phyloP scores from a whole-genome alignment of 1,140 invertebrate species.

The Onthophagus taurus region DNA sequence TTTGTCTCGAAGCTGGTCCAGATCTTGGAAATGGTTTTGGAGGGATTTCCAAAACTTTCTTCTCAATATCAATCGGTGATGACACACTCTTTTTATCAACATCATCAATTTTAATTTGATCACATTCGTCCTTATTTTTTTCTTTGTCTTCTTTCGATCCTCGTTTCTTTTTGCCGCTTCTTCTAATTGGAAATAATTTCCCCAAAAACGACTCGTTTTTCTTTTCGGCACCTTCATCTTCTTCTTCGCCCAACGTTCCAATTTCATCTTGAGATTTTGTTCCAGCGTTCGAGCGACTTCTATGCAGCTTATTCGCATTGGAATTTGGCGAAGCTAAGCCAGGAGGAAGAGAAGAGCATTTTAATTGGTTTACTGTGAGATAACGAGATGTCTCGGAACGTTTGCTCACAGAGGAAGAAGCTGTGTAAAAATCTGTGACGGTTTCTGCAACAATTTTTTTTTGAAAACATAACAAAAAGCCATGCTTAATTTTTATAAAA shows the following conservation, averaged over 20 bases:
- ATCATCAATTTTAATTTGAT: too few species aligned
- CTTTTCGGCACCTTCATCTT: slow-evolving; percentile 41
- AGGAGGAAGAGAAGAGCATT: slow-evolving; percentile 57
- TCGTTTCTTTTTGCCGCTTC: slow-evolving; percentile 54
- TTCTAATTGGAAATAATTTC: slow-evolving; percentile 51
- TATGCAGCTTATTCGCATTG: slow-evolving; percentile 41
- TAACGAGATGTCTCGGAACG: slow-evolving; percentile 3
- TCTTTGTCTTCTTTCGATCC: slow-evolving; percentile 27
- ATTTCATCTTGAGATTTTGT: slow-evolving; percentile 34
- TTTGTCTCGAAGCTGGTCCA: slow-evolving; percentile 41
- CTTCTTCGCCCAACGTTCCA: slow-evolving; percentile 23
- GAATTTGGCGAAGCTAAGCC: slow-evolving; percentile 44
- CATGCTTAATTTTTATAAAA: slow-evolving; percentile 21
- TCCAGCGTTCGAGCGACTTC: slow-evolving; percentile 37
- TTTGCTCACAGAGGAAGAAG: slow-evolving; percentile 11
- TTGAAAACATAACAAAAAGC: slow-evolving; percentile 19
- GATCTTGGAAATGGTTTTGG: slow-evolving; percentile 28
- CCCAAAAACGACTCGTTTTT: slow-evolving; percentile 57
- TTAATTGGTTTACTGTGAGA: slow-evolving; percentile 42
- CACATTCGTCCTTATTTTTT: too few species aligned
- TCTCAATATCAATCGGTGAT: background rate
- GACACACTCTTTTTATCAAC: slow-evolving; percentile 1
- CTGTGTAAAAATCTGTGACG: slow-evolving; percentile 32
- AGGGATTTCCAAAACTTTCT: slow-evolving; percentile 16
- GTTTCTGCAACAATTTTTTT: slow-evolving; percentile 35